Evolutionary conservation across 2,888 invertebrate species (phyloP).

Genomic region (Melangyna quadrimaculata): DNA sequence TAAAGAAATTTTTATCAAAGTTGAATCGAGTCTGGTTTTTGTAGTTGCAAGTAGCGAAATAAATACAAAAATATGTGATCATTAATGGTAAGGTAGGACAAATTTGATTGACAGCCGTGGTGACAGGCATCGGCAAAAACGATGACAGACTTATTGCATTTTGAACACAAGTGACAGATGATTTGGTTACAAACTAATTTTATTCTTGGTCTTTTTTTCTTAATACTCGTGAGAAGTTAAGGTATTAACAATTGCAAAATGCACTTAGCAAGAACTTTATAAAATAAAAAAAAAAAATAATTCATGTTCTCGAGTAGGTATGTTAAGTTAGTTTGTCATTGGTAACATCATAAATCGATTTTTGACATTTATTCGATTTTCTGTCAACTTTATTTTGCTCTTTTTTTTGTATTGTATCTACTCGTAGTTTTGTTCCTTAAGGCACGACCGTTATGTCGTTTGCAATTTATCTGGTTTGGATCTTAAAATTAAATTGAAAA

Average conservation of each 20-base stretch:
- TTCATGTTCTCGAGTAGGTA: too few relatives aligned
- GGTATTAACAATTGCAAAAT: background rate
- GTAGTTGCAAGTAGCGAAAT: background rate
- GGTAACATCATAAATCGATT: too few relatives aligned
- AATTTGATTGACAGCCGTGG: constrained; percentile 64
- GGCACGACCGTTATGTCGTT: too few relatives aligned
- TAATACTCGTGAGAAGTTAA: background rate
- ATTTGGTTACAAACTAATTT: constrained; percentile 50
- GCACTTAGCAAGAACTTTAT: too few relatives aligned
- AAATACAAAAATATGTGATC: background rate
- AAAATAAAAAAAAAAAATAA: too few relatives aligned
- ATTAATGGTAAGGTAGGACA: constrained; percentile 57
- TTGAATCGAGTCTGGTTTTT: background rate
- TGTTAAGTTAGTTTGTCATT: too few relatives aligned
- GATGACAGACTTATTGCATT: constrained; percentile 56
- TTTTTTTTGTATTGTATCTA: too few relatives aligned
- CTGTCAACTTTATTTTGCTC: too few relatives aligned
- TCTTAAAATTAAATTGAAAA: too few relatives aligned
- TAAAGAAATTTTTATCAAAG: background rate
- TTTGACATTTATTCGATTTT: too few relatives aligned
- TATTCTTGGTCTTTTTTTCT: constrained; percentile 31
- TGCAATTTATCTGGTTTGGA: too few relatives aligned
- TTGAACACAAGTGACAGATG: constrained; percentile 57
- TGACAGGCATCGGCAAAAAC: constrained; percentile 57
- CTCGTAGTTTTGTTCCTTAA: too few relatives aligned